These are phyloP conservation scores for Linepithema humile DNA, from an alignment of 1,140 invertebrate species.

Conservation along the genomic window DNA sequence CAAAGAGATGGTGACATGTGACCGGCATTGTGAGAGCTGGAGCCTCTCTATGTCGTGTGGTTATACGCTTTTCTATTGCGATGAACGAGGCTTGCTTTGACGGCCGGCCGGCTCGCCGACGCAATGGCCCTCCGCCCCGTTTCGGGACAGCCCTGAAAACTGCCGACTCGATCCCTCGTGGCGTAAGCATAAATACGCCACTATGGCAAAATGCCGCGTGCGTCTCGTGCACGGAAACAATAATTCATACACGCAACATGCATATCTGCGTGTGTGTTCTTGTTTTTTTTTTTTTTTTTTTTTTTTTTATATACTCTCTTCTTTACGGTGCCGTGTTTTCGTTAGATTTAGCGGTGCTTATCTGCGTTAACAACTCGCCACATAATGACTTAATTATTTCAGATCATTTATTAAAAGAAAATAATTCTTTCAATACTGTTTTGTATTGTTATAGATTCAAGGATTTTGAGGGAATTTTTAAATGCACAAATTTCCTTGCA, in stretches of 20 bases:
- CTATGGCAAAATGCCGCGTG: not conserved
- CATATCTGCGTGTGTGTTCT: not conserved
- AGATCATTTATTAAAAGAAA: too few species aligned
- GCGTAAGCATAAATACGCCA: conserved; percentile 21
- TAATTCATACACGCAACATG: not conserved
- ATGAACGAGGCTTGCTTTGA: conserved; percentile 70
- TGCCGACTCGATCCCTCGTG: conserved; percentile 51
- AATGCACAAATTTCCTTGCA: too few species aligned
- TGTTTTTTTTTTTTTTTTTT: not conserved
- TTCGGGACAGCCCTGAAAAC: conserved; percentile 63
- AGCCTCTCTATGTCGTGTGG: conserved; percentile 64
- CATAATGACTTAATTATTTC: too few species aligned
- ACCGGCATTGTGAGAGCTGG: conserved; percentile 72
- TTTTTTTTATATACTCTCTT: too few species aligned
- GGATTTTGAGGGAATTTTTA: too few species aligned
- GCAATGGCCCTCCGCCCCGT: conserved; percentile 31
- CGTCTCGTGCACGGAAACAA: conserved; percentile 1
- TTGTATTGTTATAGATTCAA: too few species aligned
- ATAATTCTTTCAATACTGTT: too few species aligned
- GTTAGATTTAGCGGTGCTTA: too few species aligned
- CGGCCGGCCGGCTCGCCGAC: conserved; percentile 59
- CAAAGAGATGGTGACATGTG: conserved; percentile 76
- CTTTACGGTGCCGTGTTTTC: too few species aligned
- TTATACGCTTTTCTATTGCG: conserved; percentile 75
- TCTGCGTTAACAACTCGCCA: too few species aligned